phyloP scores from a whole-genome alignment of 1,140 invertebrate species.

The Episyrphus balteatus region DNA sequence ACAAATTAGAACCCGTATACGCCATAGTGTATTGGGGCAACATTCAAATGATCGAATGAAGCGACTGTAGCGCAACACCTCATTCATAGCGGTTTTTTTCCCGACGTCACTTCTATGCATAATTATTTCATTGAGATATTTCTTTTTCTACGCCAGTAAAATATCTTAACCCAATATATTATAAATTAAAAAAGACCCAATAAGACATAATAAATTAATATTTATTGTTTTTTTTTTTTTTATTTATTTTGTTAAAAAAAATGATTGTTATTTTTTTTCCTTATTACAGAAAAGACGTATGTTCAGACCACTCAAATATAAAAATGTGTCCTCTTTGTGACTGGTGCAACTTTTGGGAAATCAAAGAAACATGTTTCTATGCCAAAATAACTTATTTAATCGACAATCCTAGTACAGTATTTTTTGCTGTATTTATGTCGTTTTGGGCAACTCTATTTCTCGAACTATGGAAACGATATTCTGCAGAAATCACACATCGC shows the following conservation, averaged over 20 bases:
- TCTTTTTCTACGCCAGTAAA: too few species aligned
- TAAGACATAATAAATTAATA: neutral
- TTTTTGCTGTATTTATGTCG: conserved; percentile 94
- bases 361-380: conserved; percentile 77
- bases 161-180: too few species aligned
- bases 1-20: too few species aligned
- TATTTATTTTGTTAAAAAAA: neutral
- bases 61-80: too few species aligned
- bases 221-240: too few species aligned
- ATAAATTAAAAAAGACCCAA: too few species aligned
- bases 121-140: too few species aligned
- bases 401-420: conserved; percentile 87
- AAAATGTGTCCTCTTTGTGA: conserved; percentile 82
- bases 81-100: too few species aligned
- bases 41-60: too few species aligned
- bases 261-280: neutral
- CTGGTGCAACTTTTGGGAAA: conserved; percentile 78
- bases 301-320: conserved; percentile 45
- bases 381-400: conserved; percentile 86
- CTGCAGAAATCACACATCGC: conserved; percentile 78
- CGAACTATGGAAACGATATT: conserved; percentile 92
- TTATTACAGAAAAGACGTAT: conserved; percentile 73
- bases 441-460: conserved; percentile 86
- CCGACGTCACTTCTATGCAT: too few species aligned
- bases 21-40: too few species aligned